These are phyloP conservation scores for Cyrtorhinus lividipennis DNA, from an alignment of 1,140 invertebrate species.

Conservation along the genomic window DNA sequence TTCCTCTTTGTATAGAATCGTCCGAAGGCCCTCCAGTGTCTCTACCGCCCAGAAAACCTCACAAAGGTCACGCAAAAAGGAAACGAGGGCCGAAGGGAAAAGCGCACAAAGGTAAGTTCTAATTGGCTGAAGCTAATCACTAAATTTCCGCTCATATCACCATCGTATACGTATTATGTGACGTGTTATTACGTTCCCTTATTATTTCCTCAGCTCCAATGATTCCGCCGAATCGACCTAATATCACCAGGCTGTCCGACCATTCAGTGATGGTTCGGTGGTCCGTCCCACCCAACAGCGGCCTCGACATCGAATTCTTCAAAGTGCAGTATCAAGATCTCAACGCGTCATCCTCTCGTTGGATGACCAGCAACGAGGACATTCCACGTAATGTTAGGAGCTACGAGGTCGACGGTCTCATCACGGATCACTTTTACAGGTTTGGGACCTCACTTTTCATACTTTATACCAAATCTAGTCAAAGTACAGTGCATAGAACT, in stretches of 20 bases:
- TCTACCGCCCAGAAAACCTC: conserved; percentile 28
- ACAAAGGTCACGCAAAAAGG: conserved; percentile 26
- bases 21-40: conserved; percentile 25
- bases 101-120: conserved; percentile 33
- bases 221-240: conserved; percentile 71
- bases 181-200: no score
- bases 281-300: conserved; percentile 60
- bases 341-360: conserved; percentile 35
- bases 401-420: conserved; percentile 62
- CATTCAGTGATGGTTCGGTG: conserved; percentile 86
- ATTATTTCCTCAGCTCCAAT: conserved; percentile 37
- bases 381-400: conserved; percentile 56
- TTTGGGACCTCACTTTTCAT: no score
- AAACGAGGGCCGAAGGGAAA: conserved; percentile 33
- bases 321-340: conserved; percentile 75
- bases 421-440: conserved; percentile 49
- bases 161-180: no score
- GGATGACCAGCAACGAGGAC: conserved; percentile 69
- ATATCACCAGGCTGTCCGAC: conserved; percentile 68
- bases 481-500: not conserved
- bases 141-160: no score
- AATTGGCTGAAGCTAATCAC: not conserved
- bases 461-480: not conserved
- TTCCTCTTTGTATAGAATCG: conserved; percentile 21
- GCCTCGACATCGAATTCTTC: conserved; percentile 73